Conservation (phyloP, 64 coral and sea anemone species). For the Astreopora myriophthalma region DNA sequence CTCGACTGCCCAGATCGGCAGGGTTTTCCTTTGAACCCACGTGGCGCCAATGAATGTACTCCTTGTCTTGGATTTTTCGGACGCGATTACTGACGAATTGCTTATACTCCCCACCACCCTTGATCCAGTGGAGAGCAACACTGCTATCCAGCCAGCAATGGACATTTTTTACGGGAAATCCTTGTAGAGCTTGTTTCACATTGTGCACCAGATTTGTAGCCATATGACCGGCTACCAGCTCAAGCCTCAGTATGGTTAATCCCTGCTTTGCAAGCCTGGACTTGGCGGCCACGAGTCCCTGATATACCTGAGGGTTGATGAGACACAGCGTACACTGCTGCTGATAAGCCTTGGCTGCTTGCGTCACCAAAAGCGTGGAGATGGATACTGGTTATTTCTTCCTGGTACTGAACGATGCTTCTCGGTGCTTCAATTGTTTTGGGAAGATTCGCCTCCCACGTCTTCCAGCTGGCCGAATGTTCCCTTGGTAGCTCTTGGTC, state of each 20-base stretch:
- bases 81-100: too few relatives aligned
- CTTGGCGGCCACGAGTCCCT: conserved; percentile 42
- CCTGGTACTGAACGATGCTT: conserved; percentile 22
- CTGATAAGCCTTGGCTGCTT: neutral
- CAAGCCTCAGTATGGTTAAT: conserved; percentile 50
- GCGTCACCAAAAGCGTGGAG: conserved; percentile 52
- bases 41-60: too few relatives aligned
- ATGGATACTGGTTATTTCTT: conserved; percentile 21
- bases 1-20: too few relatives aligned
- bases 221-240: too few relatives aligned
- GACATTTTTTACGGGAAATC: too few relatives aligned
- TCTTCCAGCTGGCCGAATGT: neutral
- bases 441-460: neutral
- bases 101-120: too few relatives aligned
- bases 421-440: conserved; percentile 35
- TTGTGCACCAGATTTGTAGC: too few relatives aligned
- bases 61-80: too few relatives aligned
- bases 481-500: conserved; percentile 33
- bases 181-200: too few relatives aligned
- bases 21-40: too few relatives aligned
- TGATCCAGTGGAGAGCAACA: too few relatives aligned
- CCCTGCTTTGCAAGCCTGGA: conserved; percentile 50
- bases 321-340: conserved; percentile 32
- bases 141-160: too few relatives aligned
- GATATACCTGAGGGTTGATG: conserved; percentile 40